Evolutionary conservation across 2,888 invertebrate species (phyloP).

Genomic region (Meganola albula): DNA sequence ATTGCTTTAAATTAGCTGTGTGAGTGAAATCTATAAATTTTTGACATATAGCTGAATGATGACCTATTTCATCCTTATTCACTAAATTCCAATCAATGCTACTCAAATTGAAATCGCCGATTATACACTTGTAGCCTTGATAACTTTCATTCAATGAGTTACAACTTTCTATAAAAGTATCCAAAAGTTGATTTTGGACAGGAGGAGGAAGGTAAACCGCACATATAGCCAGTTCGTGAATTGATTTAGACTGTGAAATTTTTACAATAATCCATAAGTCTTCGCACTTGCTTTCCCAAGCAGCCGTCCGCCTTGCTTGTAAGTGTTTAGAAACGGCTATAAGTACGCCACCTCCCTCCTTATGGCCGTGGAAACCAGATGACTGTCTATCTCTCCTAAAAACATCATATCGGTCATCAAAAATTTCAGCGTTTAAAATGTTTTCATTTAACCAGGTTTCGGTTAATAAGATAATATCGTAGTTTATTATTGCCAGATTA

Average conservation of each 20-base stretch:
- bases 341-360: conserved; percentile 6
- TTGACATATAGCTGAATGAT: too few species aligned
- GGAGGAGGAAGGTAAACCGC: conserved; percentile 4
- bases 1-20: conserved; percentile 1
- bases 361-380: conserved; percentile 1
- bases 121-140: neutral
- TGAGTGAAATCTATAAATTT: conserved; percentile 1
- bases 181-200: neutral
- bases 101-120: conserved; percentile 5
- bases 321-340: conserved; percentile 3
- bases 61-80: neutral
- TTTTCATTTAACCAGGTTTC: conserved; percentile 7
- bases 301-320: neutral
- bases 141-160: conserved; percentile 1
- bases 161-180: conserved; percentile 2
- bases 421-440: conserved; percentile 2
- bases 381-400: conserved; percentile 8
- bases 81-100: conserved; percentile 1
- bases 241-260: neutral
- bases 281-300: conserved; percentile 5
- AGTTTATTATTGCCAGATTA: conserved; percentile 3
- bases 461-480: conserved; percentile 2
- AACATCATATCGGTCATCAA: conserved; percentile 6
- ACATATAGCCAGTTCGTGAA: conserved; percentile 4
- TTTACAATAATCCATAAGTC: conserved; percentile 4